Evolutionary conservation across 2,113 vertebrate genomes (phyloP).

Genomic region (Pluvianellus socialis): DNA sequence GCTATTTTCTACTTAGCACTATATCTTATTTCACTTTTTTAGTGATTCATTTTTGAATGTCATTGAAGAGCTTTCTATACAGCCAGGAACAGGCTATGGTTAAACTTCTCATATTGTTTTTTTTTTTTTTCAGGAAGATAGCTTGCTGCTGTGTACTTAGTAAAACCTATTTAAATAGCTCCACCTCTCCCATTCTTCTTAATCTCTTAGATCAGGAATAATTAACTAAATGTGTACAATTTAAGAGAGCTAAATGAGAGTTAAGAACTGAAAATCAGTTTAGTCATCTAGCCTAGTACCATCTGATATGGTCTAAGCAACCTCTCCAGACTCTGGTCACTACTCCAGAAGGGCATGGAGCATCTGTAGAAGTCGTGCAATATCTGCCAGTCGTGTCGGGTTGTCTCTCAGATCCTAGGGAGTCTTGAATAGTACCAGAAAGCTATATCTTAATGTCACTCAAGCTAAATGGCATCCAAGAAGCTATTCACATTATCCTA

Average conservation of each 20-base stretch:
- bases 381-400: background rate
- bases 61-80: background rate
- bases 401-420: background rate
- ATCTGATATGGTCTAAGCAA: background rate
- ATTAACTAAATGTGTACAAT: background rate
- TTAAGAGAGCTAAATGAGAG: background rate
- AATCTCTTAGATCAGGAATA: background rate
- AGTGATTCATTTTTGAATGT: background rate
- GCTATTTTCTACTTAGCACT: background rate
- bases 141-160: background rate
- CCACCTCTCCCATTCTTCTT: background rate
- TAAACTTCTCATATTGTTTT: background rate
- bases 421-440: background rate
- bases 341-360: background rate
- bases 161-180: background rate
- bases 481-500: background rate
- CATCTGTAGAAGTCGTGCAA: background rate
- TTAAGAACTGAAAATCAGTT: background rate
- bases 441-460: background rate
- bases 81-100: background rate
- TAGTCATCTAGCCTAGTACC: background rate
- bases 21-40: background rate
- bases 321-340: background rate
- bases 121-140: background rate
- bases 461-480: background rate